phyloP scores from a whole-genome alignment of 2,113 vertebrate species.

The Potamarius usumacintae region DNA sequence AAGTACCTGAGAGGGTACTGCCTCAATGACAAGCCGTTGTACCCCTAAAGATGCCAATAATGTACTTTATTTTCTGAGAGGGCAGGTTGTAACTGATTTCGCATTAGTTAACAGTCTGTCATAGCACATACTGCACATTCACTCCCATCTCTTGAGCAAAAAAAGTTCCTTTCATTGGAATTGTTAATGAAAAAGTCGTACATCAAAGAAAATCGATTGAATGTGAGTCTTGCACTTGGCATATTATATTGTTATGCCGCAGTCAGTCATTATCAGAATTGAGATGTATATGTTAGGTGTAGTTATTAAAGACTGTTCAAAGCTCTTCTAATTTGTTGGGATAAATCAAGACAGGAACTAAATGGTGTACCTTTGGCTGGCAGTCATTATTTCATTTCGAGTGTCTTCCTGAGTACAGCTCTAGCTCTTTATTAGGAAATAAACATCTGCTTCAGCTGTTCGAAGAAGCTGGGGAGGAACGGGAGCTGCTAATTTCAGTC shows the following conservation, averaged over 20 bases:
- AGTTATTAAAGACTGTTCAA: slow-evolving; percentile 41
- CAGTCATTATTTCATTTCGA: slow-evolving; percentile 36
- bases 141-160: not conserved
- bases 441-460: slow-evolving; percentile 43
- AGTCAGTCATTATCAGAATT: slow-evolving; percentile 36
- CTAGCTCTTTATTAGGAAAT: slow-evolving; percentile 20
- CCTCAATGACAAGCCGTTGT: too few species aligned
- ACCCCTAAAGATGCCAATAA: too few species aligned
- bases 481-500: slow-evolving; percentile 33
- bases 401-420: slow-evolving; percentile 7
- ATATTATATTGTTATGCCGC: slow-evolving; percentile 45
- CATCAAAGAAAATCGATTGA: slow-evolving; percentile 37
- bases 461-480: slow-evolving; percentile 3
- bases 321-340: slow-evolving; percentile 18
- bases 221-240: slow-evolving; percentile 10
- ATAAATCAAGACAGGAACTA: slow-evolving; percentile 21
- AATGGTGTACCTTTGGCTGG: slow-evolving; percentile 1
- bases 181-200: slow-evolving; percentile 38
- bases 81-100: not conserved
- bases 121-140: not conserved
- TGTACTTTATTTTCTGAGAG: too few species aligned
- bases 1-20: too few species aligned
- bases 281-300: slow-evolving; percentile 37
- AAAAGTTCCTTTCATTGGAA: slow-evolving; percentile 13
- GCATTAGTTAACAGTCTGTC: not conserved